Evolutionary conservation across 2,113 vertebrate genomes (phyloP), one percentile per base, ranked within the genome.

Genomic region (Phrynosoma platyrhinos): DNA sequence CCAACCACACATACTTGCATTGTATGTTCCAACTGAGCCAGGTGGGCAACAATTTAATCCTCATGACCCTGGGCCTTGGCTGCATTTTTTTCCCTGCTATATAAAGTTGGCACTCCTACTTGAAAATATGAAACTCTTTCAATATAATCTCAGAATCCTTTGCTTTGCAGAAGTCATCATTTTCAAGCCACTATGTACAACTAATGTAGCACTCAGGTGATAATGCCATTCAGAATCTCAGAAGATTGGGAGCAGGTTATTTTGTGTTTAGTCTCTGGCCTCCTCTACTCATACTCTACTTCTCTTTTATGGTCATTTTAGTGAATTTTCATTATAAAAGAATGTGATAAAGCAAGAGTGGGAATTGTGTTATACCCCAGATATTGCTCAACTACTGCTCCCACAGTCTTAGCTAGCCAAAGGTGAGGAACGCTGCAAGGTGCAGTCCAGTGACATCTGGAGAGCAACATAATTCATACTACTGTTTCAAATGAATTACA

Each of bases 131-230:
- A 53, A 79, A 42, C 88, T 91, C 88, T 83, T 72, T 23, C 52
- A 90, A 32, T 85, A 69, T 87, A 85, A 92, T 85, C 85, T 87
- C 27, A 84, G n/a, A 86, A 82, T 68, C 36, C 87, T 89, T 91
- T 91, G 91, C 74, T 42, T 71, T 89, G 36, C 1, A 36, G 82
- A 47, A 78, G 2, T 86, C 79, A 58, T 32, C 74, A 62, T 79
- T 87, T 75, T 25, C 91, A 58, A 69, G 40, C 6, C 52, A 42
- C 27, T 90, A 69, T 87, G 68, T 90, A 52, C 20, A 75, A 40
- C 30, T 10, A 2, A 6, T 36, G 25, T 9, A 21, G 9, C 21
- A 25, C 53, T 55, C 47, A 71, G 20, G 32, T 55, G n/a, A 20
- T 25, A 2, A 32, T 5, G 25, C n/a, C 32, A 40, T 74, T 75